Base-by-base conservation (phyloP, 1,140 invertebrate species). In the Onthophagus taurus region DNA sequence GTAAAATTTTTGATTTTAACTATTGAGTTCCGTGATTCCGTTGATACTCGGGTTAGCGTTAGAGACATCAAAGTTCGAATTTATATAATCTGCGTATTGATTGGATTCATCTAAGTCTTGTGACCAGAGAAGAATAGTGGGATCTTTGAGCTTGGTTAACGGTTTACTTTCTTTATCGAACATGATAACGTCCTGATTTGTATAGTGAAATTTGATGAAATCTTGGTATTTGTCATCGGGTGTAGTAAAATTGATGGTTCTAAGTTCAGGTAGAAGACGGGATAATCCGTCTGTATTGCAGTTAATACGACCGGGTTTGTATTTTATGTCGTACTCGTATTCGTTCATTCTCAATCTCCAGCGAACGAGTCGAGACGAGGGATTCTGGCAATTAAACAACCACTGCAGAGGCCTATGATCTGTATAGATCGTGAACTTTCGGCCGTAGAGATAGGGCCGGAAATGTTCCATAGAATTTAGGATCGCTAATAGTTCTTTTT, bases 391-490 rank as follows among this genome's bases (percentile, higher is more conserved):
- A 4, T 30, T 31, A 31, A 42, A 31, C 16, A 42, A 31, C 24
- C 39, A 42, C 4, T 58, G 42, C 54, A 59, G 41, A 4, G 37
- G 37, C 8, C 19, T 11, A 24, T 74, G 55, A 42, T 64, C 60
- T 5, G 51, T 55, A 5, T 49, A 18, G n/a, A 59, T 52, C 33
- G 33, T 45, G 44, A 63, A 61, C 42, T 55, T 52, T 39, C 30
- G 44, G 12, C 59, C 59, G 35, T 51, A 58, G 8, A 63, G 21
- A 47, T 63, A 63, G 5, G 55, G 57, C 23, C 58, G 34, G 35
- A 68, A 70, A 42, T 66, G 49, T 42, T 65, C 57, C 6, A 69
- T 55, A 5, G 63, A 63, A 8, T 14, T 11, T 14, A 34, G 5
- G 7, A 34, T 34, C 19, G 35, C 8, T 8, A 18, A 21, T 21